Percentiles rank a stretch among this genome's conserved stretches.
Conservation (phyloP, 1,140 invertebrate genomes). For the Ips nitidus region DNA sequence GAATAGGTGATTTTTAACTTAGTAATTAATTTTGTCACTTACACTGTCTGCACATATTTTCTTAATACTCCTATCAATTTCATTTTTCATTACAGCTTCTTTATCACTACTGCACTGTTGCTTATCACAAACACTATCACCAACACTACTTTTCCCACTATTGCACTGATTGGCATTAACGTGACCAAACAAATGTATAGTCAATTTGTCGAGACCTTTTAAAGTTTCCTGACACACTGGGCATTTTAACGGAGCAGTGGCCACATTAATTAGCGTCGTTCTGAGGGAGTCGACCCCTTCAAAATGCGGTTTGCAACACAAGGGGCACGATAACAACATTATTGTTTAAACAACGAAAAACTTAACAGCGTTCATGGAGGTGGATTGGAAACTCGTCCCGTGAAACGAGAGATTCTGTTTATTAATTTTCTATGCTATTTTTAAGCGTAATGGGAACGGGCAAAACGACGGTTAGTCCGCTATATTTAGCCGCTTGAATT, state of each 20-base stretch:
- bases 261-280: conserved; percentile 70
- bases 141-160: neutral
- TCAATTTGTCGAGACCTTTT: conserved; percentile 78
- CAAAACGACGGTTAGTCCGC: neutral
- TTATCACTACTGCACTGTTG: neutral
- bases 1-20: neutral
- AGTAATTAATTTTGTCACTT: neutral
- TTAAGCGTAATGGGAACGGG: conserved; percentile 18
- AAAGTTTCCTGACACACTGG: conserved; percentile 75
- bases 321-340: conserved; percentile 68
- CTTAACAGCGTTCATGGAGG: too few species aligned
- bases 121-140: neutral
- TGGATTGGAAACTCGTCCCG: conserved; percentile 18
- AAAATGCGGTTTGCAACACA: conserved; percentile 74
- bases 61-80: conserved; percentile 39
- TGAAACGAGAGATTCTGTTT: conserved; percentile 24
- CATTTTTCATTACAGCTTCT: conserved; percentile 37
- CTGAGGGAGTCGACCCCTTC: conserved; percentile 67
- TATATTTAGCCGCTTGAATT: conserved; percentile 22
- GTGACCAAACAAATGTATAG: conserved; percentile 79
- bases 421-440: conserved; percentile 27
- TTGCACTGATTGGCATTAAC: conserved; percentile 50
- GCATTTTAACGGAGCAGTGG: conserved; percentile 71
- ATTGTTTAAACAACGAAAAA: conserved; percentile 55
- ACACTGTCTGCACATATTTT: conserved; percentile 23